Evolutionary conservation across 1,140 invertebrate species (phyloP), one percentile per base, ranked within the genome.

Genomic region (Drosophila asahinai): DNA sequence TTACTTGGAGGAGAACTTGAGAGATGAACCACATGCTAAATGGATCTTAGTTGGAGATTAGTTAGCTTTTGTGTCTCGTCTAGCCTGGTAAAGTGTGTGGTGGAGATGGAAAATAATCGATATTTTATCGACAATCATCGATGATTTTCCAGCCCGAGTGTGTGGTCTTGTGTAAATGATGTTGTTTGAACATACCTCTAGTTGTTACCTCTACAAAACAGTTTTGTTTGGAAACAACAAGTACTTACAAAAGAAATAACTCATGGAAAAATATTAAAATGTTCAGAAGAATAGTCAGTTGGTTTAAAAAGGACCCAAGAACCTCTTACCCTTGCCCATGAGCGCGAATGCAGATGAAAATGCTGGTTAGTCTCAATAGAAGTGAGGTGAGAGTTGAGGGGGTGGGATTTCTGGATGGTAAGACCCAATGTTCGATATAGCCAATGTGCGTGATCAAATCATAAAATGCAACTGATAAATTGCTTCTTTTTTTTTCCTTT

Each of bases 11-110:
- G 48, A 66, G 33, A 77, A 72, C 49, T 66, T 78, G 57, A 63
- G 64, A 77, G 78, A 73, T 87, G 72, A 80, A 90, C 64, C 82
- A 80, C 86, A 90, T 90, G 86, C 86, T 90, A 77, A 73, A 90
- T 76, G 80, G 58, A 78, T 62, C 42, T 82, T 74, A 22, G 55
- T 67, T 77, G 49, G 47, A 52, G 54, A 58, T 58, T 60, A 74
- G 42, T 76, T 65, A 73, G 71, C 74, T 54, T 65, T 60, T 64
- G 72, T 63, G 63, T 78, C 47, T 55, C 36, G 52, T 61, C 77
- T 84, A 83, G 77, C 81, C 71, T 48, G 40, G 42, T 36, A 11
- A 2, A 30, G 27, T 33, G 33, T 61, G 38, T 30, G 33, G 30
- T 36, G 8, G 33, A 36, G 33, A 36, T 36, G 11, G 9, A 36